A percentile compares a stretch with the other conserved stretches of the same genome.
Conservation (phyloP, 2,888 invertebrate species). For the Cephus pulcher region DNA sequence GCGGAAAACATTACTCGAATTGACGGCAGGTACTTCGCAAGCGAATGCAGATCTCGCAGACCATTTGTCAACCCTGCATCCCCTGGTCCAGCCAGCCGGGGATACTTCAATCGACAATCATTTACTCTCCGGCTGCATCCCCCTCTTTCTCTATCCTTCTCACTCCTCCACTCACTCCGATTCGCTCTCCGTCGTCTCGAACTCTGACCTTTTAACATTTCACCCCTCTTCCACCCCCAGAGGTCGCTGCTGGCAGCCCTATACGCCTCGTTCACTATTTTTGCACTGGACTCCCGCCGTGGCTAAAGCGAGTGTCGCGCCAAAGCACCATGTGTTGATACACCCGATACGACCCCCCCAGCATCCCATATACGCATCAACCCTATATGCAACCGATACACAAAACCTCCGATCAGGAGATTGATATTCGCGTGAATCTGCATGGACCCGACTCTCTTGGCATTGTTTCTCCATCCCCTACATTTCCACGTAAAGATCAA, state of each 20-base stretch:
- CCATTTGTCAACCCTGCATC: conserved; percentile 58
- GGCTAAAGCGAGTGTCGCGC: conserved; percentile 31
- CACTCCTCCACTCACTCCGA: neutral
- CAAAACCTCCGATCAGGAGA: conserved; percentile 35
- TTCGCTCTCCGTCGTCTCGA: neutral
- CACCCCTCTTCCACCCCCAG: too few relatives aligned
- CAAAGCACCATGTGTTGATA: conserved; percentile 53
- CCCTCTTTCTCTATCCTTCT: neutral
- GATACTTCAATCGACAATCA: conserved; percentile 62
- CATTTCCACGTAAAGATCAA: too few relatives aligned
- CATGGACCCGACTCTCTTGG: conserved; percentile 11
- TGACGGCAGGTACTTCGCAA: conserved; percentile 49
- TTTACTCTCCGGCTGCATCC: conserved; percentile 46
- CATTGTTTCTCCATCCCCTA: too few relatives aligned
- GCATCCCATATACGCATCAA: conserved; percentile 13
- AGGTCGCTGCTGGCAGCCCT: neutral
- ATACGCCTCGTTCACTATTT: neutral
- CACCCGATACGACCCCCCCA: conserved; percentile 14
- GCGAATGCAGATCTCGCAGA: conserved; percentile 59
- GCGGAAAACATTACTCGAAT: conserved; percentile 29
- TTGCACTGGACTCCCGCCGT: conserved; percentile 16
- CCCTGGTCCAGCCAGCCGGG: conserved; percentile 36
- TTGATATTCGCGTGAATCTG: conserved; percentile 44
- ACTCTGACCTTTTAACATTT: too few relatives aligned
- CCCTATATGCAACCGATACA: neutral